These are phyloP conservation scores for Orussus abietinus DNA, from an alignment of 1,140 invertebrate species.

Conservation along the genomic window DNA sequence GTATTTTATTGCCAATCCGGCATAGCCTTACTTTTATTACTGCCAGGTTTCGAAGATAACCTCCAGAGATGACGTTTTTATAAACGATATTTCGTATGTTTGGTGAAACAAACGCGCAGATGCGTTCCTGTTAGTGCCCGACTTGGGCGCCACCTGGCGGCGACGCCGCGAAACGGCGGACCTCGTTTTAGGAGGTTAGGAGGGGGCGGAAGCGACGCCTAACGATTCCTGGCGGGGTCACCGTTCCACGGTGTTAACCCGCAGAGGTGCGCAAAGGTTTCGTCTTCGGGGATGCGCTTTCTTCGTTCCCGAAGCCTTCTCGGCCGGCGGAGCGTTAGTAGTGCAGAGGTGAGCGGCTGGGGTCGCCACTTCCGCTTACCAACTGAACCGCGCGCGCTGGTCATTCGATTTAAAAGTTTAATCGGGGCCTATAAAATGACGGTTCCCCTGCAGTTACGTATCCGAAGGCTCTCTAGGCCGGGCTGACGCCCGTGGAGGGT, in stretches of 20 bases:
- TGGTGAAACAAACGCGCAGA: too few species aligned
- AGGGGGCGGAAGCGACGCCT: too few species aligned
- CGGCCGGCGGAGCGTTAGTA: conserved; percentile 40
- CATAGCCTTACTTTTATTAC: too few species aligned
- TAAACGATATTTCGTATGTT: too few species aligned
- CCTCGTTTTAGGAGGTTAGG: too few species aligned
- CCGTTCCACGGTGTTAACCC: conserved; percentile 38
- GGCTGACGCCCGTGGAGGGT: conserved; percentile 15
- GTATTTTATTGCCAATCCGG: too few species aligned
- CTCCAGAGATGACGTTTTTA: too few species aligned
- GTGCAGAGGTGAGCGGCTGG: conserved; percentile 53
- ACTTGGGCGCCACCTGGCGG: too few species aligned
- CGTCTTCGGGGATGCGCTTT: conserved; percentile 45
- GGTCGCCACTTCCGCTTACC: conserved; percentile 53
- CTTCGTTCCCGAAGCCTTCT: conserved; percentile 26
- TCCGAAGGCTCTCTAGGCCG: too few species aligned
- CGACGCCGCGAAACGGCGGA: too few species aligned
- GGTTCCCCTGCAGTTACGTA: conserved; percentile 22
- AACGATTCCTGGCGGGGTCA: conserved; percentile 12
- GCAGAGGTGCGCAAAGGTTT: conserved; percentile 28
- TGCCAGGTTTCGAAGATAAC: too few species aligned
- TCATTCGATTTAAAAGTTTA: conserved; percentile 55
- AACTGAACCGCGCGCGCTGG: conserved; percentile 44
- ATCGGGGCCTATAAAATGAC: conserved; percentile 51
- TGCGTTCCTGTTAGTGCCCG: too few species aligned